phyloP scores from a whole-genome alignment of 1,140 invertebrate genomes.

The Drosophila busckii region DNA sequence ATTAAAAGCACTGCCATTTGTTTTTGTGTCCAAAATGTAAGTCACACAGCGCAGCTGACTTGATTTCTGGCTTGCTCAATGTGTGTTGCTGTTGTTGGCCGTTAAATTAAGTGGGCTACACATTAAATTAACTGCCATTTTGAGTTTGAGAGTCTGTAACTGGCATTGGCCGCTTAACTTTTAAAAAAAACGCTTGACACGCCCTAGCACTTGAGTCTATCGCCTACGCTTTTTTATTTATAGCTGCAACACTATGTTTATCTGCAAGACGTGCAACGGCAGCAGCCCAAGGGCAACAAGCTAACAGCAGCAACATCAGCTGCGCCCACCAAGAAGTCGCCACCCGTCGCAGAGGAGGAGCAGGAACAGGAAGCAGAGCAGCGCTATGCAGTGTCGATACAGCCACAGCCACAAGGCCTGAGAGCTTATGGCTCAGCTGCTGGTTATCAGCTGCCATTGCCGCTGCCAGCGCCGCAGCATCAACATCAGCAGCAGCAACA shows the following conservation, averaged over 20 bases:
- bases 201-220: slow-evolving; percentile 21
- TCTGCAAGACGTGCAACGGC: slow-evolving; percentile 70
- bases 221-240: slow-evolving; percentile 12
- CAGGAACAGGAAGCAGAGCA: slow-evolving; percentile 71
- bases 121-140: slow-evolving; percentile 29
- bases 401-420: slow-evolving; percentile 43
- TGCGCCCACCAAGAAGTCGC: slow-evolving; percentile 31
- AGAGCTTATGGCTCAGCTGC: slow-evolving; percentile 29
- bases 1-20: slow-evolving; percentile 58
- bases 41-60: slow-evolving; percentile 53
- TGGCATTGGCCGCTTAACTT: slow-evolving; percentile 41
- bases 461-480: slow-evolving; percentile 52
- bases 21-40: slow-evolving; percentile 50
- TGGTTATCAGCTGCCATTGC: slow-evolving; percentile 55
- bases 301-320: not conserved
- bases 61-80: slow-evolving; percentile 4
- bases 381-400: slow-evolving; percentile 66
- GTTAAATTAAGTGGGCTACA: slow-evolving; percentile 11
- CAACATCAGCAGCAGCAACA: slow-evolving; percentile 20
- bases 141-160: too few relatives aligned
- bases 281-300: slow-evolving; percentile 55
- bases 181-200: slow-evolving; percentile 26
- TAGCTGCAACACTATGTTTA: slow-evolving; percentile 74
- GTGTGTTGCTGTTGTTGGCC: slow-evolving; percentile 1
- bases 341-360: slow-evolving; percentile 55